phyloP scores from a whole-genome alignment of 53 echinoderm and acorn worm species.

The Mesocentrotus franciscanus region DNA sequence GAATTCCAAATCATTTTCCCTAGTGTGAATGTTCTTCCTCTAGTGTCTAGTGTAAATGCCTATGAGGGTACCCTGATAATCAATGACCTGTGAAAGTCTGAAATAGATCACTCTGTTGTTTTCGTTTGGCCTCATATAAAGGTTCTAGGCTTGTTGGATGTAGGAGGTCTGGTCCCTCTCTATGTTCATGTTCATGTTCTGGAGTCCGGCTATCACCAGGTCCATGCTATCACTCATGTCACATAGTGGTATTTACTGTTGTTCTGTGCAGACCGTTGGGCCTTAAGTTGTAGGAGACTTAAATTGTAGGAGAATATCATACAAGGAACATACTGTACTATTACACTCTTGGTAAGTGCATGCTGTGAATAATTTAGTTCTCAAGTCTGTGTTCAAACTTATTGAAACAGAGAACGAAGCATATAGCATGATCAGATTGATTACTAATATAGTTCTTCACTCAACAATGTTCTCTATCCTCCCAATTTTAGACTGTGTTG shows the following conservation, averaged over 20 bases:
- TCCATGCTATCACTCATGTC: neutral
- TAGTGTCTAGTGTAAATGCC: neutral
- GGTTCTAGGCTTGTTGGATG: neutral
- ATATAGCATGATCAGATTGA: no score
- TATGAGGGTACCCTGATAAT: neutral
- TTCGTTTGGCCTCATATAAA: neutral
- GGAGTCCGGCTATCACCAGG: no score
- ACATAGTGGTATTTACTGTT: neutral
- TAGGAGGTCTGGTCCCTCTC: neutral
- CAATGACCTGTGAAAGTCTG: conserved; percentile 40
- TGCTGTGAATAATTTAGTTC: no score
- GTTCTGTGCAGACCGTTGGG: neutral
- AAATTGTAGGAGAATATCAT: neutral
- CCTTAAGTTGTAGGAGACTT: neutral
- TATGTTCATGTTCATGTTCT: conserved; percentile 13
- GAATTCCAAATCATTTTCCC: no score
- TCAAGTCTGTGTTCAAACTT: no score
- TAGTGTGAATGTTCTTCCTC: no score
- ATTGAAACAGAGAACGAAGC: no score
- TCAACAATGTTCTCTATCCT: no score
- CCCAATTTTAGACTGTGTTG: no score
- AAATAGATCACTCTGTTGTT: conserved; percentile 5
- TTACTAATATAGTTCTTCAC: no score
- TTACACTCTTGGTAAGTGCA: neutral
- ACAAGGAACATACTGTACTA: neutral